These are phyloP conservation scores for Oncorhynchus gorbuscha DNA, from an alignment of 2,113 vertebrate species.

Conservation along the genomic window DNA sequence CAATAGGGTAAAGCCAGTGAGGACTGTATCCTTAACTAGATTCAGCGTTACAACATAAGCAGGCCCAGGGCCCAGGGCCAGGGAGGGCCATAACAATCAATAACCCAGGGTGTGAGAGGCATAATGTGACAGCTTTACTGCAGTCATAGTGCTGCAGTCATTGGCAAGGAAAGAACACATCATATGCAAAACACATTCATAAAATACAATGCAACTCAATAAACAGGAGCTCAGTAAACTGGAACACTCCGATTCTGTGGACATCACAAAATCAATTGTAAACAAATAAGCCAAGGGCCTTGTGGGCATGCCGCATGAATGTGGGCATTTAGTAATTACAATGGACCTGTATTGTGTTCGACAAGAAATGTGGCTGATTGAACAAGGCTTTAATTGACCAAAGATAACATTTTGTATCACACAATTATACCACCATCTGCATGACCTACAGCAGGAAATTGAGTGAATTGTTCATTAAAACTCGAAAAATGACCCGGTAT, in stretches of 20 bases:
- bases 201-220: conserved; percentile 6
- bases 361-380: not conserved
- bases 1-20: not conserved
- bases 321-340: not conserved
- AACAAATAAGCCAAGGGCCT: not conserved
- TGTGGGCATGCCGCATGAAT: not conserved
- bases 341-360: not conserved
- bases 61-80: conserved; percentile 40
- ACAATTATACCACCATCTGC: not conserved
- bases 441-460: not conserved
- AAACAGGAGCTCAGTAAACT: not conserved
- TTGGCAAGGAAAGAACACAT: conserved; percentile 28
- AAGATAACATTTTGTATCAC: not conserved
- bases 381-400: conserved; percentile 1
- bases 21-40: not conserved
- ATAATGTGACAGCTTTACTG: conserved; percentile 44
- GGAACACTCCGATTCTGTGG: not conserved
- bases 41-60: conserved; percentile 20
- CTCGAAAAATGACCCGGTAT: not conserved
- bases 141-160: conserved; percentile 43
- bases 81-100: conserved; percentile 41
- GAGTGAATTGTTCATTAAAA: not conserved
- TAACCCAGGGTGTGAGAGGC: conserved; percentile 38
- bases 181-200: conserved; percentile 29
- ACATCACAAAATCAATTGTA: conserved; percentile 4